Evolutionary conservation across 2,888 invertebrate genomes (phyloP).

Genomic region (Rotaria macrura): DNA sequence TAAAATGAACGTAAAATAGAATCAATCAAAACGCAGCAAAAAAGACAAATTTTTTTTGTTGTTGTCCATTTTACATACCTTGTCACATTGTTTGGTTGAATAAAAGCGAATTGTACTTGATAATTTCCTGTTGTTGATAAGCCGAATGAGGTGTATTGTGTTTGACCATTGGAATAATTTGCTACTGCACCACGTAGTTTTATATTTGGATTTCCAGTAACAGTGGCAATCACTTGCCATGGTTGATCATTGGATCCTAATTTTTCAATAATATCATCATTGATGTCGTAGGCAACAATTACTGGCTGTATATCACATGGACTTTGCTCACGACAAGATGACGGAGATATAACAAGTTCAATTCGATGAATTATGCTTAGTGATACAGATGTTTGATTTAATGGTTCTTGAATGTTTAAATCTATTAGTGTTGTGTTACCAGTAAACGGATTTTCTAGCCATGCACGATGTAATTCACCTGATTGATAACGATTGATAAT

Average conservation of each 20-base stretch:
- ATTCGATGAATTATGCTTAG: constrained; percentile 15
- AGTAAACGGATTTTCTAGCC: no score
- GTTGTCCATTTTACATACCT: neutral
- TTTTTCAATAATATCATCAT: neutral
- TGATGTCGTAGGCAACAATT: neutral
- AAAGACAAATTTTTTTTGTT: neutral
- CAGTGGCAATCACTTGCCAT: neutral
- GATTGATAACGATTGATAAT: constrained; percentile 9
- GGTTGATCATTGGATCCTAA: neutral
- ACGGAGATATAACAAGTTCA: constrained; percentile 2
- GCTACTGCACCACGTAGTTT: neutral
- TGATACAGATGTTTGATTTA: neutral
- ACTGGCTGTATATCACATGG: constrained; percentile 29
- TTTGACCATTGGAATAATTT: neutral
- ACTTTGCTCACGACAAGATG: constrained; percentile 24
- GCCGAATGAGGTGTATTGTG: neutral
- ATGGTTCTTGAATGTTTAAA: neutral
- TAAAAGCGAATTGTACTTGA: neutral
- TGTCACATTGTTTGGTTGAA: neutral
- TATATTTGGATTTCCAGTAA: neutral
- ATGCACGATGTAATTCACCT: neutral
- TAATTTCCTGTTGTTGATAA: neutral
- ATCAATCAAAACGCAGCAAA: no score
- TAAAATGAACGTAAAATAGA: neutral
- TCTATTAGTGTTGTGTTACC: no score